Evolutionary conservation across 2,888 invertebrate genomes (phyloP).

Genomic region (Junonia oenone): DNA sequence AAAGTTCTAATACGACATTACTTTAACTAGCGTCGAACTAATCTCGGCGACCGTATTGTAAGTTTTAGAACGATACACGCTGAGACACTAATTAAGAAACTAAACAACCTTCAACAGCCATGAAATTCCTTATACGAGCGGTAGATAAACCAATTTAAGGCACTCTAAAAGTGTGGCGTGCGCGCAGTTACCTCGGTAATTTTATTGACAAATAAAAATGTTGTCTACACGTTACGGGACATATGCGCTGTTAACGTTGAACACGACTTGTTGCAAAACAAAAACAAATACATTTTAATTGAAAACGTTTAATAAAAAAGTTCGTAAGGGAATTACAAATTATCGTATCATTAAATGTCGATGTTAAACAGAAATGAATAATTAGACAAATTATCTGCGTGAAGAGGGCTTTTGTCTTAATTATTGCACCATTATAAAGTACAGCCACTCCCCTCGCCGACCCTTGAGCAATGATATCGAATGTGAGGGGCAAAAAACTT

Average conservation of each 20-base stretch:
- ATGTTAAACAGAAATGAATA: slow-evolving; percentile 64
- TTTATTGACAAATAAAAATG: slow-evolving; percentile 65
- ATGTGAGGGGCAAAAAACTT: slow-evolving; percentile 62
- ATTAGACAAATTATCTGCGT: slow-evolving; percentile 60
- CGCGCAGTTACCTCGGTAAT: slow-evolving; percentile 47
- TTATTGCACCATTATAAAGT: slow-evolving; percentile 72
- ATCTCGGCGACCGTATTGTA: slow-evolving; percentile 47
- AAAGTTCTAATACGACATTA: slow-evolving; percentile 1
- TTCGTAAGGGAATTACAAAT: slow-evolving; percentile 49
- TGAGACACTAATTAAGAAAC: slow-evolving; percentile 65
- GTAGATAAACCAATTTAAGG: slow-evolving; percentile 64
- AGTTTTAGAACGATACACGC: slow-evolving; percentile 48
- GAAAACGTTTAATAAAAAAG: background rate
- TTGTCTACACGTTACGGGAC: slow-evolving; percentile 34
- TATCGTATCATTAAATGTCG: slow-evolving; percentile 61
- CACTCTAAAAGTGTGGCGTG: slow-evolving; percentile 56
- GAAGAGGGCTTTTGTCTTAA: slow-evolving; percentile 72
- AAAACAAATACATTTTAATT: slow-evolving; percentile 1
- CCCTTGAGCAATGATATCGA: slow-evolving; percentile 55
- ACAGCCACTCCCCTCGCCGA: slow-evolving; percentile 50
- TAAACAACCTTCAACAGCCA: slow-evolving; percentile 68
- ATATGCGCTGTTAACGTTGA: slow-evolving; percentile 1
- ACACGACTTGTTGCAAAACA: slow-evolving; percentile 2
- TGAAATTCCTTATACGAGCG: slow-evolving; percentile 71
- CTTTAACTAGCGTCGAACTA: slow-evolving; percentile 49